These are phyloP conservation scores for Polyodon spathula DNA, from an alignment of 2,113 vertebrate species.

Conservation along the genomic window DNA sequence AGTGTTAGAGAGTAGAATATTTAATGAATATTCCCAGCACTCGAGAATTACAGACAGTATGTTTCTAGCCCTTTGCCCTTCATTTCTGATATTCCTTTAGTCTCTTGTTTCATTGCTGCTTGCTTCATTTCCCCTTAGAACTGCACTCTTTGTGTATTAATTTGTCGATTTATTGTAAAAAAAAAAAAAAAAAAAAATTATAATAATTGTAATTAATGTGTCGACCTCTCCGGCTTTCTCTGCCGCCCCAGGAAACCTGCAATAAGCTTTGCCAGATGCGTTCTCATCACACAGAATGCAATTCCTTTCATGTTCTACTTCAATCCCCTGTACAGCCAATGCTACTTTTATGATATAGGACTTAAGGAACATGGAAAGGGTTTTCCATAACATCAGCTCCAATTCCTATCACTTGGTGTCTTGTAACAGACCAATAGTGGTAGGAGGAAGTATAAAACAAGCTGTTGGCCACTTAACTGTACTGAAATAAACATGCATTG, in stretches of 20 bases:
- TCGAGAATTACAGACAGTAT: not conserved
- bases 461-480: too few species aligned
- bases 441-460: too few species aligned
- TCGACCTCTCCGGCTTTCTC: too few species aligned
- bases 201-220: too few species aligned
- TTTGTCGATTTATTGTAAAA: too few species aligned
- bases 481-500: too few species aligned
- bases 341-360: too few species aligned
- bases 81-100: not conserved
- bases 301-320: not conserved
- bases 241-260: too few species aligned
- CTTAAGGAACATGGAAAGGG: not conserved
- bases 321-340: too few species aligned
- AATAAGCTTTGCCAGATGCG: not conserved
- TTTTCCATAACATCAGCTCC: not conserved
- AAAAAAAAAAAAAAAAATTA: too few species aligned
- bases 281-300: not conserved
- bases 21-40: conserved; percentile 1
- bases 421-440: not conserved
- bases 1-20: not conserved
- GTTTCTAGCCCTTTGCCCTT: not conserved
- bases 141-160: too few species aligned
- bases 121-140: not conserved
- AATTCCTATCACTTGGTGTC: not conserved
- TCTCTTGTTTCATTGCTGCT: not conserved